Base-by-base conservation (phyloP, 1,140 invertebrate species). In the Panagrolaimus sp. region DNA sequence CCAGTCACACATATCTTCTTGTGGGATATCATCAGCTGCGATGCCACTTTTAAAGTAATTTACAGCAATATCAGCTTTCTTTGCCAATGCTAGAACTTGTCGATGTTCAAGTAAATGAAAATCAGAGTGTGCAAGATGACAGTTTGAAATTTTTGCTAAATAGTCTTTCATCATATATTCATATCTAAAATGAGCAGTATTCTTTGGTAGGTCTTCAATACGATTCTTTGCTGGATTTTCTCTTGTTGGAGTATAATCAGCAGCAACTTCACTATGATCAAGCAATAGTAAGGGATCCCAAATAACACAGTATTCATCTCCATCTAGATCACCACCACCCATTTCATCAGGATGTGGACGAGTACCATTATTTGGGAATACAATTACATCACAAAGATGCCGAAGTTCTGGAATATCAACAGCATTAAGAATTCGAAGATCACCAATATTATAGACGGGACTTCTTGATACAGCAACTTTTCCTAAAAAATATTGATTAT, bases 321-420 rank as follows among this genome's bases (percentile, higher is more conserved):
- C 82, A 72, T 83, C 82, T 20, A 83, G 65, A 78, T 83, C 82
- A 14, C 74, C 77, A 43, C 74, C 73, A 47, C 79, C 78, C 81
- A 84, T 83, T 71, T 84, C 79, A 74, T 84, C 77, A 7, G 81
- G 74, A 71, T 83, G 80, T 14, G 83, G 81, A 27, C 82, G 67
- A 42, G 69, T 38, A 9, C 83, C 83, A 61, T 78, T 69, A 11
- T 69, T 23, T n/a, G 83, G 81, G 69, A 84, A 84, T 5, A 84
- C 82, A 53, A 84, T 73, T 42, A 82, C 83, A 67, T 84, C 83
- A 46, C 66, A 69, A 23, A 84, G 71, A 67, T 84, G 83, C 65
- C 72, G 72, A 13, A 84, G 71, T 46, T 72, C 72, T 2, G 74
- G 72, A 9, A 80, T 65, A 70, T 84, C 77, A 44, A 84, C 73